These are phyloP conservation scores for Myrmophylax atrothorax DNA, from an alignment of 2,113 vertebrate species.

Conservation along the genomic window DNA sequence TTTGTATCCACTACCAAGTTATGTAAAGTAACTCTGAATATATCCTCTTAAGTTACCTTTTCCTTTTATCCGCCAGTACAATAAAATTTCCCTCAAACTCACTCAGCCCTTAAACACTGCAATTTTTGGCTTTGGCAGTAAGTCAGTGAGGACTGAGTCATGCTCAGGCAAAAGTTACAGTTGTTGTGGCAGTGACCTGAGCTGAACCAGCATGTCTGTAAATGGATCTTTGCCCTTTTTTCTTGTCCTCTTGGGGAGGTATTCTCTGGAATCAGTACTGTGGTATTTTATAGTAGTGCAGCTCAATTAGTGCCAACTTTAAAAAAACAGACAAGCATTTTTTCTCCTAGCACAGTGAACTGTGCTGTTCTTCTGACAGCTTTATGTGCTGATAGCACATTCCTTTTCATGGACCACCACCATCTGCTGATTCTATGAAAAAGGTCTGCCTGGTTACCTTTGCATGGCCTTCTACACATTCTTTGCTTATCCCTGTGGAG, in stretches of 20 bases:
- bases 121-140: background rate
- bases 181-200: background rate
- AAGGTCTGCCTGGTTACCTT: background rate
- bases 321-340: background rate
- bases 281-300: background rate
- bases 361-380: background rate
- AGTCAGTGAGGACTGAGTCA: background rate
- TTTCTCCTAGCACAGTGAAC: background rate
- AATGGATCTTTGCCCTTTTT: background rate
- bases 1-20: background rate
- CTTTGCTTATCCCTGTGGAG: background rate
- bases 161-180: rapidly evolving
- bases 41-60: background rate
- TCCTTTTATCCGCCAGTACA: background rate
- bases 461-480: background rate
- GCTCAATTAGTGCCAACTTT: background rate
- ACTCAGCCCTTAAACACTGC: background rate
- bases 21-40: background rate
- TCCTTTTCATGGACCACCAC: background rate
- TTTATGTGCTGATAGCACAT: background rate
- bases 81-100: background rate
- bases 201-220: background rate
- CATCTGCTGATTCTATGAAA: background rate
- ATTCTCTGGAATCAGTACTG: background rate
- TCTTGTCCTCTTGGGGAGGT: background rate